Evolutionary conservation across 2,888 invertebrate genomes (phyloP), one percentile per base, ranked within the genome.

Genomic region (Megastigmus dorsalis): DNA sequence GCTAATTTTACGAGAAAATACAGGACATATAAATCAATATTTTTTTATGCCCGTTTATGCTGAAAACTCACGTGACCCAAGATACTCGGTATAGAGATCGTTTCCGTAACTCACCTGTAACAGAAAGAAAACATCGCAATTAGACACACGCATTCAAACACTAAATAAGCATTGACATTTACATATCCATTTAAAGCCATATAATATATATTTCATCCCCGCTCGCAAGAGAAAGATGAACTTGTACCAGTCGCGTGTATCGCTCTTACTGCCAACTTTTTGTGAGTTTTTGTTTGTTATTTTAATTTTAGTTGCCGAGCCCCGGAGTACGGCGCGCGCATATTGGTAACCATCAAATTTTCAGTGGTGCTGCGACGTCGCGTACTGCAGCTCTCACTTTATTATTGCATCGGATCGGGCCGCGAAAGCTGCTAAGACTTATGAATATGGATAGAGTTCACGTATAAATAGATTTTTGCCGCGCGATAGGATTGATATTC

Each of bases 51-150:
- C n/a, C n/a, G n/a, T n/a, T n/a, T n/a, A n/a, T n/a, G n/a, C n/a
- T n/a, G n/a, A n/a, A 15, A 33, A 48, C 48, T 62, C 48, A 62
- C 48, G 20, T 33, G 9, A n/a, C 18, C 7, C 26, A 48, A 7
- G 23, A 15, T n/a, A 30, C 1, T 50, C 10, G 2, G 4, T 20
- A 6, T 20, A 36, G 20, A 5, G 9, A 7, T 18, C 18, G 6
- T 10, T 10, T 41, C 23, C 2, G 0, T 20, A 26, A 63, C 70
- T 70, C 70, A 70, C 70, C 70, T 70, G 70, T 0, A 70, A 70
- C 45, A 55, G 3, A 41, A 33, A 63, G n/a, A 30, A 54, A 66
- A 59, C 3, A 26, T 7, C n/a, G 41, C 15, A 59, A 41, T 41
- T 20, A 36, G 13, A 18, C 4, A 41, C n/a, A n/a, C n/a, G n/a